These are phyloP conservation scores for Ericerus pela DNA, from an alignment of 1,140 invertebrate genomes.

Conservation along the genomic window DNA sequence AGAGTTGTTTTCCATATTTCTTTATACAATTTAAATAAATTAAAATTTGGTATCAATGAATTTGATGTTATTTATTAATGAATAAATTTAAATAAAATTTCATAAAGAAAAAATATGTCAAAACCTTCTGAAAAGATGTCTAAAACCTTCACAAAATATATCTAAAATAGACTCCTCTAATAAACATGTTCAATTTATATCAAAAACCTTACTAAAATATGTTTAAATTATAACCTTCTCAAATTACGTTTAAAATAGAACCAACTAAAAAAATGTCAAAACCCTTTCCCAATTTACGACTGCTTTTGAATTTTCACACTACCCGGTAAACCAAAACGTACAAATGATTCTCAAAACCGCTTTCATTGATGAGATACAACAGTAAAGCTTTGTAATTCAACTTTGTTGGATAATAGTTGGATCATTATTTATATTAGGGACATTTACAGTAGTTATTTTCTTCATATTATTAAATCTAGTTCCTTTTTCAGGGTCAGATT, in stretches of 20 bases:
- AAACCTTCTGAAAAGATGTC: neutral
- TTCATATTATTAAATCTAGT: slow-evolving; percentile 8
- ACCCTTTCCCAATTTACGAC: no score
- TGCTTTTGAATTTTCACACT: no score
- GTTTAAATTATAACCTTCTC: neutral
- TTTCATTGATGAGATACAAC: no score
- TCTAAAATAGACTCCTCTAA: neutral
- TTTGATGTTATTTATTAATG: no score
- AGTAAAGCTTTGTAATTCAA: neutral
- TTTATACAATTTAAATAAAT: no score
- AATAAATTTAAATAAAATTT: no score
- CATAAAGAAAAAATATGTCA: no score
- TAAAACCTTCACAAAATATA: neutral
- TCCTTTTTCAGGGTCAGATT: slow-evolving; percentile 9
- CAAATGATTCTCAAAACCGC: no score
- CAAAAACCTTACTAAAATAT: neutral
- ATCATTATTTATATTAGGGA: slow-evolving; percentile 13
- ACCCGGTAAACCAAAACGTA: no score
- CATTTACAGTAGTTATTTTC: slow-evolving; percentile 15
- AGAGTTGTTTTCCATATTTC: no score
- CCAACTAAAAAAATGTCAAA: neutral
- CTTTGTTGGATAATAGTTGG: slow-evolving; percentile 10
- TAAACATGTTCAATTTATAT: neutral
- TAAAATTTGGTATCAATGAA: no score
- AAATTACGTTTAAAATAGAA: neutral